These are phyloP conservation scores for Tragelaphus buxtoni DNA, from an alignment of 2,113 vertebrate species.

Conservation along the genomic window DNA sequence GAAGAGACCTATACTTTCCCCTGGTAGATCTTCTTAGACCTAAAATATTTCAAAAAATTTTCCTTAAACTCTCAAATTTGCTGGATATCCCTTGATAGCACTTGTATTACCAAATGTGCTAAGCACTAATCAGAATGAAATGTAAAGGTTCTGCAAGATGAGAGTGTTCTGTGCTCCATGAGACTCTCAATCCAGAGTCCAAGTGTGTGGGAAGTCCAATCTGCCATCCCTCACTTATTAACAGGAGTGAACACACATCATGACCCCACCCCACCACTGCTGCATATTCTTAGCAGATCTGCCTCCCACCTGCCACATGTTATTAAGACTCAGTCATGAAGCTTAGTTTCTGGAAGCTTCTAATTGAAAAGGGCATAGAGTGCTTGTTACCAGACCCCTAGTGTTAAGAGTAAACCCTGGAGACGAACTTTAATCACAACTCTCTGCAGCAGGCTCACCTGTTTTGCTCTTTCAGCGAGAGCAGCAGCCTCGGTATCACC, in stretches of 20 bases:
- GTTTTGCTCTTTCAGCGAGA: conserved; percentile 85
- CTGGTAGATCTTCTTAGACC: background rate
- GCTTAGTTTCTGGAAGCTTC: conserved; percentile 64
- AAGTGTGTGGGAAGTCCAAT: rapidly evolving
- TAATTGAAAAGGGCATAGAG: conserved; percentile 59
- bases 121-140: background rate
- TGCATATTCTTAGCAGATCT: conserved; percentile 25
- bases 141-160: background rate
- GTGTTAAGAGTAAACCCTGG: conserved; percentile 53
- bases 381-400: conserved; percentile 52
- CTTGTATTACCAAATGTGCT: background rate
- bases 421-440: conserved; percentile 71
- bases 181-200: background rate
- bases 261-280: background rate
- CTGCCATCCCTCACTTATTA: background rate
- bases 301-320: conserved; percentile 28
- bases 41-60: background rate
- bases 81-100: background rate
- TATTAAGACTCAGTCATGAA: conserved; percentile 50
- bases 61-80: background rate
- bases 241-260: rapidly evolving
- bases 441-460: conserved; percentile 78
- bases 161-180: too few species aligned
- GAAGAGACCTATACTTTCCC: background rate
- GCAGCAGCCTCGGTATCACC: conserved; percentile 88